Conservation (phyloP, 2,113 vertebrate genomes). For the Anseranas semipalmata region DNA sequence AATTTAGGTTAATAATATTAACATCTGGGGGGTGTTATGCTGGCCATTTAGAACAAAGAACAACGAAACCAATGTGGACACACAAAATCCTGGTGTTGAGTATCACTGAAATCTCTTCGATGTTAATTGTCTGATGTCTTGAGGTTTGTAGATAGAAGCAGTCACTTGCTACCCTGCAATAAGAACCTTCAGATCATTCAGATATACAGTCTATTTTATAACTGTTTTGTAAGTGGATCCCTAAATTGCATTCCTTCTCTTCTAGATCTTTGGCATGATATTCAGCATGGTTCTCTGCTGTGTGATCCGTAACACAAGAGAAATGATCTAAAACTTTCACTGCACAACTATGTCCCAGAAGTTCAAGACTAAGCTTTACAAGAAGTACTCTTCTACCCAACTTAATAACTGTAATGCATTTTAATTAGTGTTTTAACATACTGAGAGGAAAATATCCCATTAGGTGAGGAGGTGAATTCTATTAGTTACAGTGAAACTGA, state of each 20-base stretch:
- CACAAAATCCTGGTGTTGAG: background rate
- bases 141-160: background rate
- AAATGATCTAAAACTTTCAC: constrained; percentile 84
- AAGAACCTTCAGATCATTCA: background rate
- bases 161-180: background rate
- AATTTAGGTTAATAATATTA: background rate
- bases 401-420: constrained; percentile 75
- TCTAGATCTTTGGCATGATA: constrained; percentile 96
- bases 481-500: constrained; percentile 44
- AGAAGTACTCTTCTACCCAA: constrained; percentile 65
- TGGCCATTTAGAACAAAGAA: background rate
- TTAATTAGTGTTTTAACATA: constrained; percentile 72
- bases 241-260: constrained; percentile 67
- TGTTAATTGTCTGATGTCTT: background rate
- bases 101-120: background rate
- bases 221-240: background rate
- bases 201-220: background rate
- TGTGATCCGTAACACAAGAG: constrained; percentile 90
- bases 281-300: constrained; percentile 99
- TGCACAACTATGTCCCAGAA: constrained; percentile 4
- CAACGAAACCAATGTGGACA: background rate
- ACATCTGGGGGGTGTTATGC: background rate
- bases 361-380: constrained; percentile 64
- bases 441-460: constrained; percentile 51
- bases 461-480: constrained; percentile 40